phyloP scores from a whole-genome alignment of 92 coral and sea anemone species.

The Porites rus region DNA sequence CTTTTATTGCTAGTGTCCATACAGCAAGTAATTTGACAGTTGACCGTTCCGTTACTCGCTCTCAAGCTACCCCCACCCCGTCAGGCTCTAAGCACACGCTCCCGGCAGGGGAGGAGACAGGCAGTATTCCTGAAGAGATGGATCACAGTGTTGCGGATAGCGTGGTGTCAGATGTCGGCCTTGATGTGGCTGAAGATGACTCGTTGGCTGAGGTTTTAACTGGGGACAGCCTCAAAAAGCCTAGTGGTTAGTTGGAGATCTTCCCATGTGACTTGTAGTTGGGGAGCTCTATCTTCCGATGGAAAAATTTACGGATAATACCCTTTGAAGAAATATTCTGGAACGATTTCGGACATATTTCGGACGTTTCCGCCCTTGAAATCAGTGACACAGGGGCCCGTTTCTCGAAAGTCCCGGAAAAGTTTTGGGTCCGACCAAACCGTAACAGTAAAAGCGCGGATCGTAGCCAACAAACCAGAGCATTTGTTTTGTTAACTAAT shows the following conservation, averaged over 20 bases:
- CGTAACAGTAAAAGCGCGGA: no score
- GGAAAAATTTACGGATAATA: neutral
- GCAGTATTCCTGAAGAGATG: constrained; percentile 80
- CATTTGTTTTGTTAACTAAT: no score
- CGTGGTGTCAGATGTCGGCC: constrained; percentile 68
- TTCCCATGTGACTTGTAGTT: neutral
- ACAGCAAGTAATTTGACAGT: constrained; percentile 36
- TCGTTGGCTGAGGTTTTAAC: constrained; percentile 45
- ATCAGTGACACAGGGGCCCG: no score
- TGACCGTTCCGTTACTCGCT: constrained; percentile 33
- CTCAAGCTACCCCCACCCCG: constrained; percentile 31
- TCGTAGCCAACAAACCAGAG: no score
- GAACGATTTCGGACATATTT: no score
- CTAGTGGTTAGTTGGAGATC: constrained; percentile 3
- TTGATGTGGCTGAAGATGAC: constrained; percentile 62
- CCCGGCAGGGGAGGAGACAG: constrained; percentile 55
- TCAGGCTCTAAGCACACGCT: constrained; percentile 11
- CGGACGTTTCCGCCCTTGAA: no score
- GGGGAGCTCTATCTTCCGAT: neutral
- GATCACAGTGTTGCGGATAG: constrained; percentile 86
- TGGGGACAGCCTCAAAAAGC: constrained; percentile 45
- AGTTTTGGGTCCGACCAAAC: no score
- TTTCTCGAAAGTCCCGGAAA: no score
- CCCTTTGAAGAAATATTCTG: no score
- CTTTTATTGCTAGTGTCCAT: constrained; percentile 1